Conservation (phyloP, 1,140 invertebrate genomes). For the Drosophila murphyi region DNA sequence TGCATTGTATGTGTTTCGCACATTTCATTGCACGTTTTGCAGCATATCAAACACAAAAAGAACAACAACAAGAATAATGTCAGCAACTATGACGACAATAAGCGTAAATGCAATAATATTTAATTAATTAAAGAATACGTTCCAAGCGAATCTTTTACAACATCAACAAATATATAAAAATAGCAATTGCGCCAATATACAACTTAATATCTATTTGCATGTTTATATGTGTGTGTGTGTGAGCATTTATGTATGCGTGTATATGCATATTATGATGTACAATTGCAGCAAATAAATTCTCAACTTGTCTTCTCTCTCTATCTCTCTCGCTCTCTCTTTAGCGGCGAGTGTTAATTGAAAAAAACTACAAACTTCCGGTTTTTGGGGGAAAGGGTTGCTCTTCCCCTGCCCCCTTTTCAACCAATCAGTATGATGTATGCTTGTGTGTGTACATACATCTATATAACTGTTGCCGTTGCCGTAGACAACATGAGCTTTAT, state of each 20-base stretch:
- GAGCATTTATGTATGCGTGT: neutral
- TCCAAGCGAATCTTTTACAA: slow-evolving; percentile 35
- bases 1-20: slow-evolving; percentile 25
- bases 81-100: slow-evolving; percentile 8
- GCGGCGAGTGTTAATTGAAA: slow-evolving; percentile 63
- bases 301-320: slow-evolving; percentile 1
- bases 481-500: slow-evolving; percentile 80
- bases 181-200: slow-evolving; percentile 51
- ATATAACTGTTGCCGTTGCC: slow-evolving; percentile 73
- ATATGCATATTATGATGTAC: slow-evolving; percentile 16
- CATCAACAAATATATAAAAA: slow-evolving; percentile 63
- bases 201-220: slow-evolving; percentile 26
- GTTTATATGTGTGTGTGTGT: neutral
- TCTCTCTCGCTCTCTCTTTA: slow-evolving; percentile 1
- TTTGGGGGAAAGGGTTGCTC: slow-evolving; percentile 40
- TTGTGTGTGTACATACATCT: neutral
- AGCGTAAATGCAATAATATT: slow-evolving; percentile 53
- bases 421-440: slow-evolving; percentile 9
- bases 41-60: slow-evolving; percentile 18
- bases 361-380: slow-evolving; percentile 76
- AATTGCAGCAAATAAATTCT: slow-evolving; percentile 44
- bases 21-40: slow-evolving; percentile 31
- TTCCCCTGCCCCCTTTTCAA: neutral
- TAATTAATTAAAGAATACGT: slow-evolving; percentile 68
- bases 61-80: slow-evolving; percentile 12